Evolutionary conservation across 2,888 invertebrate genomes (phyloP), one percentile per base, ranked within the genome.

Genomic region (Itoplectis maculator): DNA sequence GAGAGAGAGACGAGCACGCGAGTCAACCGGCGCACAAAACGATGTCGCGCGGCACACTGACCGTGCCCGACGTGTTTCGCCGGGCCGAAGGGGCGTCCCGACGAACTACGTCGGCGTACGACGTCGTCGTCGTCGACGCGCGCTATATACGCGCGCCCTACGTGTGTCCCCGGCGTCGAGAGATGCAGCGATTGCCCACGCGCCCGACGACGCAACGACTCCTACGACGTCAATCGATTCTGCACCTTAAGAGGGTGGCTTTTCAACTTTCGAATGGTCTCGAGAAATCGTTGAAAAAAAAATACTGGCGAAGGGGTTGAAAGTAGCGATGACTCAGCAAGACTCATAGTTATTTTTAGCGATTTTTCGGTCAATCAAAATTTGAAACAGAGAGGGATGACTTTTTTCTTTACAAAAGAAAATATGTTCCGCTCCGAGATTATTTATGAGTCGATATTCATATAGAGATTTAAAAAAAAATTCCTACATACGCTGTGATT

Each of bases 1-100:
- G 59, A 29, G n/a, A 47, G 13, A 35, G 68, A 20, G 29, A 56
- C 9, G n/a, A 65, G 68, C 15, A 42, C 88, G 87, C 87, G 88
- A 86, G 86, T 79, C 66, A 77, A 79, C 65, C 70, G 73, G 61
- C 74, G 84, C 83, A 86, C 84, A 76, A 74, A n/a, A 49, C 85
- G 86, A 86, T 82, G 88, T 88, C 88, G 86, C 88, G 83, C 86
- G 87, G 85, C 83, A 82, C 70, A 90, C 89, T 90, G 87, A 85
- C 86, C 84, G 75, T 70, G 69, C 86, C 84, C 84, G 68, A 73
- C 56, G 70, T 74, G 61, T 42, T 70, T 45, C 79, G 72, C 29
- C 54, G 79, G 61, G 66, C n/a, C 11, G 51, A 65, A 65, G 70
- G 75, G 72, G 79, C 80, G 84, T 81, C 84, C 69, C 76, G 82